Evolutionary conservation across 2,797 vertebrate genomes (phyloP).

Genomic region (Lindbergichthys nudifrons): DNA sequence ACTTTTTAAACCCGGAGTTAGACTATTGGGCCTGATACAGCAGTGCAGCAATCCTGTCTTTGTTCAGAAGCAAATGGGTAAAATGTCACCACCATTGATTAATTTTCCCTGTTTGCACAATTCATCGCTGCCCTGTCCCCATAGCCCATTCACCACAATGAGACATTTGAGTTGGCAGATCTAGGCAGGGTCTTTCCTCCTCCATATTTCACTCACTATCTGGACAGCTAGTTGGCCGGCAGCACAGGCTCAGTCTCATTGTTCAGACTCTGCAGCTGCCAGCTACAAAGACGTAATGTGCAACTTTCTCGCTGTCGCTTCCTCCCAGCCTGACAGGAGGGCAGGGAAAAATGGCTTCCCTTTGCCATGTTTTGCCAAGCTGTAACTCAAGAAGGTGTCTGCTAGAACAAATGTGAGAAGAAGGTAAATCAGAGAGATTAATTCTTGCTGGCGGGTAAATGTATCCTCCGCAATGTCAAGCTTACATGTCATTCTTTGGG

Average conservation of each 20-base stretch:
- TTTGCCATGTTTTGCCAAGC: slow-evolving; percentile 59
- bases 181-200: slow-evolving; percentile 52
- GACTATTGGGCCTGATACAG: not conserved
- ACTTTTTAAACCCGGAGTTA: too few relatives aligned
- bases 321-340: slow-evolving; percentile 73
- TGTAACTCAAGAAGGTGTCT: slow-evolving; percentile 68
- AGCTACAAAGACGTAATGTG: slow-evolving; percentile 63
- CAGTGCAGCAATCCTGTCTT: slow-evolving; percentile 12
- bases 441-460: slow-evolving; percentile 22
- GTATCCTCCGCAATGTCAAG: slow-evolving; percentile 33
- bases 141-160: slow-evolving; percentile 46
- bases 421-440: slow-evolving; percentile 55
- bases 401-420: slow-evolving; percentile 57
- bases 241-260: slow-evolving; percentile 51
- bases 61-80: slow-evolving; percentile 7
- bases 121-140: slow-evolving; percentile 33
- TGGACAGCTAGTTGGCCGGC: slow-evolving; percentile 55
- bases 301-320: slow-evolving; percentile 67
- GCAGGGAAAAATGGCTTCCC: slow-evolving; percentile 57
- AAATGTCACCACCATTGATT: slow-evolving; percentile 38
- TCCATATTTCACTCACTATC: slow-evolving; percentile 78
- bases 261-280: slow-evolving; percentile 75
- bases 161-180: slow-evolving; percentile 65
- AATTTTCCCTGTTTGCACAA: slow-evolving; percentile 45
- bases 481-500: slow-evolving; percentile 32